Base-by-base conservation (phyloP, 2,888 invertebrate species). In the Urechis unicinctus region DNA sequence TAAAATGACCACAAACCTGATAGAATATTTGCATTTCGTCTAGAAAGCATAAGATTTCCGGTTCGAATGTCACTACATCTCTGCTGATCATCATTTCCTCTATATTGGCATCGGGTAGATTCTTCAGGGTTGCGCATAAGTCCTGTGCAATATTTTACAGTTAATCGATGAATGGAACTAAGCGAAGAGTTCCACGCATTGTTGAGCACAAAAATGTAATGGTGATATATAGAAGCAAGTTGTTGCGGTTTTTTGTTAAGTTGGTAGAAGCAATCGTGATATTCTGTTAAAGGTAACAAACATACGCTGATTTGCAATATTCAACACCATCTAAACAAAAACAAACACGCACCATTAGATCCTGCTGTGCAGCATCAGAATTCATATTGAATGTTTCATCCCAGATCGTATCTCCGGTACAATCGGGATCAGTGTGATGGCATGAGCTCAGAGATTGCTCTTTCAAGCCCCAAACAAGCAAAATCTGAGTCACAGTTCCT, bases 351-450 rank as follows among this genome's bases (percentile, higher is more conserved):
- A 73, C 73, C 65, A 67, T 57, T n/a, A 74, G 59, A 2, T 67
- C 69, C 5, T 53, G 28, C 55, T 75, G 74, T 1, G 71, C 67
- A 3, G 59, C 62, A 21, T 60, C 57, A 2, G 68, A 58, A 53
- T 69, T 68, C 48, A 74, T 59, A 55, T 68, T 64, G 57, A 74
- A 71, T 2, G 47, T 51, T 21, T 70, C 60, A 52, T 72, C 73
- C 65, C 65, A 71, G n/a, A 61, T 60, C 3, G 66, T 61, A 3
- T 50, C 52, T 1, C 73, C 74, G 0, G 50, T 54, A 59, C 74
- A 74, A 9, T 61, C 49, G 6, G 63, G 57, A 30, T 69, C 66
- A 2, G 72, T 69, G 25, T 59, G 60, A 55, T 73, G 69, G 47
- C 74, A 74, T 13, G 21, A 30, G 24, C 60, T 57, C 53, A 70